Base-by-base conservation (phyloP, 2,797 vertebrate genomes). In the Linurgus olivaceus region DNA sequence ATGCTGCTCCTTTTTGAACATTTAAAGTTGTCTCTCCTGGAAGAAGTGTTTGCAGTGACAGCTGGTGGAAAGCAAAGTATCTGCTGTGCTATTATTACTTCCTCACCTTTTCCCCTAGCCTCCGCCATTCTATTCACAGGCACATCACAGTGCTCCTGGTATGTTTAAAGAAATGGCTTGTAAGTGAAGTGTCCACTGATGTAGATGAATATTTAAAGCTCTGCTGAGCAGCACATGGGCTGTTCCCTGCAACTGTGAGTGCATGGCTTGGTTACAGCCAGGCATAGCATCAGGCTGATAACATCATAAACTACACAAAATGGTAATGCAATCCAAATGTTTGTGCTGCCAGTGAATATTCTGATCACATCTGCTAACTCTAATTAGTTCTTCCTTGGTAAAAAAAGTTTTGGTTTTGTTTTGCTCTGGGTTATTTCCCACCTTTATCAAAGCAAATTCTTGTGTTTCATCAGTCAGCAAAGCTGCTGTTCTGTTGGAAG, bases 171-270 rank as follows among this genome's bases (percentile, higher is more conserved):
- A 40, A 84, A 35, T 54, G 42, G 55, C 55, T 94, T 38, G 1
- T 54, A 42, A 54, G 75, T 47, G 66, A 74, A 37, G 65, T 7
- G 10, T 91, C 59, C 75, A 16, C 19, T 94, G 93, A 44, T 94
- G 65, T 9, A n/a, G 54, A 28, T 74, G 92, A 87, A 44, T 91
- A 68, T 92, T 89, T 93, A 83, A 85, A 96, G 84, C 72, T 83
- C 16, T 2, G 29, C 75, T 79, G 83, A 89, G 80, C 77, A 85
- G 67, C 75, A 67, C 68, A 40, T 13, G 75, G 31, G 47, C 78
- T 68, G 57, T 65, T 90, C 40, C 79, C 70, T 81, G 16, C 54
- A 58, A 5, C 63, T 86, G 16, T 37, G 79, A 83, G 79, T 23
- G 2, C 51, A 48, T 4, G 23, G 81, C 55, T 92, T 4, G 20